Base-by-base conservation (phyloP, 2,888 invertebrate genomes). In the Aporophyla nigra region DNA sequence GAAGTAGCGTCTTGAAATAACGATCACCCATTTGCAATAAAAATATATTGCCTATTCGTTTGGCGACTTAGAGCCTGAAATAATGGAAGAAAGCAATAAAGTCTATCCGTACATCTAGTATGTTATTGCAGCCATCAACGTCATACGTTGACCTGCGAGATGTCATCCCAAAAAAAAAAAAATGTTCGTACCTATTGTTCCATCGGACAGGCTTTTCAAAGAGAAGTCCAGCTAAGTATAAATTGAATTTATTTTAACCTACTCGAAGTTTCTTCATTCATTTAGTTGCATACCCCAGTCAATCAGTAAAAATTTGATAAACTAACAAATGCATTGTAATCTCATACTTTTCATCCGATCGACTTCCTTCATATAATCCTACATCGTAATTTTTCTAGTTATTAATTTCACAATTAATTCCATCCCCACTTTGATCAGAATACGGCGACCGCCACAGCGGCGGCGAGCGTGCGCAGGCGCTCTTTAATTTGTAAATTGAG, bases 401-500 rank as follows among this genome's bases (percentile, higher is more conserved):
- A 40, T 49, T 69, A 14, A 33, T 62, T 33, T n/a, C 1, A 16
- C 24, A 54, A 33, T 61, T 56, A 78, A 75, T 5, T 65, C 2
- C 12, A 5, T n/a, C 1, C 24, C 33, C n/a, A 21, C 43, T 73
- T 69, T 51, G 46, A 46, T 49, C 83, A 91, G 91, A 94, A 95
- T 94, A 94, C 74, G 70, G 69, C 79, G 58, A 79, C 76, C 83
- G 79, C 72, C 83, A 82, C 87, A 90, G 87, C 87, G 91, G 91
- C 92, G 90, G 90, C 87, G 84, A 87, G 86, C 90, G 90, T 80
- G 87, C 90, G 89, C 91, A 86, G 84, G 88, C 91, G 87, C 92
- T 95, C 95, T 96, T 94, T 96, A 95, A 96, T 96, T 96, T 95
- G 93, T 93, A 94, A 95, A 95, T 94, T 93, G 93, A 90, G 90